Evolutionary conservation across 2,113 vertebrate genomes (phyloP).

Genomic region (Nesospiza acunhae): DNA sequence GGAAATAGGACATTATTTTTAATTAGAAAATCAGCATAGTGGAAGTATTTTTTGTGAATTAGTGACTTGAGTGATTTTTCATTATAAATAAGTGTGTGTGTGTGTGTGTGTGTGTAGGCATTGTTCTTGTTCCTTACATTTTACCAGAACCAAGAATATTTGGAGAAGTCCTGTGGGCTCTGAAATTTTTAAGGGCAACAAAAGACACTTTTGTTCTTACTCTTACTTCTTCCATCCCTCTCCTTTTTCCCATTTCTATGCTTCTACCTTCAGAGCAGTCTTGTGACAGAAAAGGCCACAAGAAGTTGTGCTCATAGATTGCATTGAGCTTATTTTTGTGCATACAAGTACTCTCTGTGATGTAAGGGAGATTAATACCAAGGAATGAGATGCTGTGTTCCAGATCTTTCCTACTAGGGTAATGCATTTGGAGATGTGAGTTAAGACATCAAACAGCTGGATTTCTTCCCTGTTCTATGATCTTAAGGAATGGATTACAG

Average conservation of each 20-base stretch:
- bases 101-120: background rate
- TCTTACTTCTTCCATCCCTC: background rate
- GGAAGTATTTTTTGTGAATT: background rate
- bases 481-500: background rate
- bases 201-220: background rate
- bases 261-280: background rate
- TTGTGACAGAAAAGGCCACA: background rate
- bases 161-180: background rate
- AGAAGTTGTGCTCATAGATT: background rate
- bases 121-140: background rate
- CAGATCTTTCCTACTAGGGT: background rate
- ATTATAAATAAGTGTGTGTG: background rate
- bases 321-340: background rate
- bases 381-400: background rate
- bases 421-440: background rate
- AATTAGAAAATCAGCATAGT: background rate
- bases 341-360: background rate
- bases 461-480: rapidly evolving
- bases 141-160: background rate
- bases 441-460: background rate
- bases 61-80: background rate
- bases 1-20: background rate
- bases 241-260: background rate
- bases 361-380: background rate
- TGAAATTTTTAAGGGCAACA: background rate